A percentile compares a stretch with the other conserved stretches of the same genome.
phyloP scores from a whole-genome alignment of 1,140 invertebrate genomes.

The Stegodyphus dumicola region DNA sequence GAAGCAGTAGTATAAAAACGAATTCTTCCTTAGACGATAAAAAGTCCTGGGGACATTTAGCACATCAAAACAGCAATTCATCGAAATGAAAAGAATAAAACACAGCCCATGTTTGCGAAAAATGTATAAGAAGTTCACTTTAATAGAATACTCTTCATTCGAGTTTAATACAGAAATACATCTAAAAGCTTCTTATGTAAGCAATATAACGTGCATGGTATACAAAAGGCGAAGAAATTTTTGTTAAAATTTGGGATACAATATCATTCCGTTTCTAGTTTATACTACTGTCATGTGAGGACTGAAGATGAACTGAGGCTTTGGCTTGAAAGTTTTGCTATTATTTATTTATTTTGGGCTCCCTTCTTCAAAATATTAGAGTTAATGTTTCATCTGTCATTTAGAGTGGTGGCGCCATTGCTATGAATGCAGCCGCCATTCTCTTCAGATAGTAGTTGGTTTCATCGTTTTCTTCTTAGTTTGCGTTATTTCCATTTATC shows the following conservation, averaged over 20 bases:
- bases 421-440: slow-evolving; percentile 34
- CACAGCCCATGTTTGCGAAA: too few relatives aligned
- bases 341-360: slow-evolving; percentile 38
- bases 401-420: slow-evolving; percentile 10
- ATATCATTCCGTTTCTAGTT: slow-evolving; percentile 52
- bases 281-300: slow-evolving; percentile 25
- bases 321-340: slow-evolving; percentile 13
- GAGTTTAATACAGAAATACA: background rate
- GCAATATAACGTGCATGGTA: slow-evolving; percentile 19
- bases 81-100: too few relatives aligned
- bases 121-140: too few relatives aligned
- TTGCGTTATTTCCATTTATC: slow-evolving; percentile 28
- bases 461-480: slow-evolving; percentile 25
- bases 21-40: too few relatives aligned
- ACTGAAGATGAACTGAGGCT: slow-evolving; percentile 41
- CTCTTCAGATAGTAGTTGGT: slow-evolving; percentile 16
- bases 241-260: slow-evolving; percentile 40
- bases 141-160: too few relatives aligned
- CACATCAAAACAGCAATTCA: too few relatives aligned
- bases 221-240: slow-evolving; percentile 25
- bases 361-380: slow-evolving; percentile 23
- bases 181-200: background rate
- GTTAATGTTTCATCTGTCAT: slow-evolving; percentile 52
- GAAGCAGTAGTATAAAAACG: too few relatives aligned
- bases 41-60: too few relatives aligned